Base-by-base conservation (phyloP, 2,113 vertebrate genomes). In the Oryzias woworae region DNA sequence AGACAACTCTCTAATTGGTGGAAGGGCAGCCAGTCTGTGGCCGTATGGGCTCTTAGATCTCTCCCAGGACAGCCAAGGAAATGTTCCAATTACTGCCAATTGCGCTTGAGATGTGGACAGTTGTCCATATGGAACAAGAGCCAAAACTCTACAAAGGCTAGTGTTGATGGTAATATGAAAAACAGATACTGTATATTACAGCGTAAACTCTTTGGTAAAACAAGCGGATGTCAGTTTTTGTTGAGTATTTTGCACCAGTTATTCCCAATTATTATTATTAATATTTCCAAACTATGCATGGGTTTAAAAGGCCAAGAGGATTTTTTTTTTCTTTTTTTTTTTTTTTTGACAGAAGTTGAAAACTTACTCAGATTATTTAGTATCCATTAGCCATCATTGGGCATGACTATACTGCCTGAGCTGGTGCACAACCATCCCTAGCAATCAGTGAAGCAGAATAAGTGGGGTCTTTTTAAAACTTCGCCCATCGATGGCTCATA, bases 71-170 rank as follows among this genome's bases (percentile, higher is more conserved):
- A 83, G 84, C 78, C 85, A 18, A 84, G 83, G 85, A 87, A 90
- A 90, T 69, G 71, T 82, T 84, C 91, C 91, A 93, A 92, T 92
- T 93, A 93, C 85, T 91, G 88, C 90, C 92, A 92, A 92, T 93
- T 91, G 90, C 83, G 89, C 85, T 89, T 92, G 90, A 92, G 89
- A 91, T 91, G 89, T 91, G 91, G 91, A 93, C 90, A 91, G 89
- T 90, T 81, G 85, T 90, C 89, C 87, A 46, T 78, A 57, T 88
- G 89, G 91, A 83, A 90, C 91, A 85, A 73, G 78, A 77, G 82
- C 71, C 80, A 78, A 85, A 83, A 80, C 73, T 80, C 58, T 47
- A 59, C 57, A 46, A 83, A 78, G 44, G 69, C 84, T 72, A 41
- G 46, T 64, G 72, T 62, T 78, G 73, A 73, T 75, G 74, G 61